Evolutionary conservation across 2,888 invertebrate genomes (phyloP).

Genomic region (Tipula lateralis): DNA sequence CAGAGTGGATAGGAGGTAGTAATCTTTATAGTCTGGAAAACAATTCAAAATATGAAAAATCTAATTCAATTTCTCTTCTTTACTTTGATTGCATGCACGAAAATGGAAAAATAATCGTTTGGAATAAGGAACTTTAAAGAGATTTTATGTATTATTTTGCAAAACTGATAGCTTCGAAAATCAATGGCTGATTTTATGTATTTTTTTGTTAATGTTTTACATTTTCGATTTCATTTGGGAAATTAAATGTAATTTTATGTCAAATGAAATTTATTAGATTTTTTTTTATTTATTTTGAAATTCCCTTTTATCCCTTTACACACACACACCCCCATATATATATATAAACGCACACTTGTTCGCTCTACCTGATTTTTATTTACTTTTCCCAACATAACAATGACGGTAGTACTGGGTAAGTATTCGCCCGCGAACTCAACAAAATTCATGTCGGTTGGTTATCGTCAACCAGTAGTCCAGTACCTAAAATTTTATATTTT

Average conservation of each 20-base stretch:
- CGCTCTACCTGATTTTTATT: not conserved
- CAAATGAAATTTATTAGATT: not conserved
- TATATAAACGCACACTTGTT: too few species aligned
- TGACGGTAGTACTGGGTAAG: too few species aligned
- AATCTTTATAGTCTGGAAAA: not conserved
- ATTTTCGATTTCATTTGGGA: not conserved
- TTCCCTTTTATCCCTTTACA: not conserved
- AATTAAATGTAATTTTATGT: not conserved
- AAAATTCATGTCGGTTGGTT: too few species aligned
- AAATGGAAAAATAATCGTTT: not conserved
- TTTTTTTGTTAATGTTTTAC: not conserved
- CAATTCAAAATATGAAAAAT: not conserved
- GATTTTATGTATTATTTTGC: not conserved
- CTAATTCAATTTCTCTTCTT: not conserved
- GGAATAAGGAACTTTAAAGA: not conserved
- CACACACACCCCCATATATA: too few species aligned
- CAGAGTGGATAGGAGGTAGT: too few species aligned
- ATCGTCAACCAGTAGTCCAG: too few species aligned
- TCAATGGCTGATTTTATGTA: not conserved
- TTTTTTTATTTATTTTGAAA: not conserved
- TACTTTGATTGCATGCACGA: not conserved
- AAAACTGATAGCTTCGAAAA: not conserved
- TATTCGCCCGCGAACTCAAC: too few species aligned
- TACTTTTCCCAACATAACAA: too few species aligned
- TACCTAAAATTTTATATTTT: too few species aligned